Evolutionary conservation across 2,113 vertebrate species (phyloP), one percentile per base, ranked within the genome.

Genomic region (Sapayoa aenigma): DNA sequence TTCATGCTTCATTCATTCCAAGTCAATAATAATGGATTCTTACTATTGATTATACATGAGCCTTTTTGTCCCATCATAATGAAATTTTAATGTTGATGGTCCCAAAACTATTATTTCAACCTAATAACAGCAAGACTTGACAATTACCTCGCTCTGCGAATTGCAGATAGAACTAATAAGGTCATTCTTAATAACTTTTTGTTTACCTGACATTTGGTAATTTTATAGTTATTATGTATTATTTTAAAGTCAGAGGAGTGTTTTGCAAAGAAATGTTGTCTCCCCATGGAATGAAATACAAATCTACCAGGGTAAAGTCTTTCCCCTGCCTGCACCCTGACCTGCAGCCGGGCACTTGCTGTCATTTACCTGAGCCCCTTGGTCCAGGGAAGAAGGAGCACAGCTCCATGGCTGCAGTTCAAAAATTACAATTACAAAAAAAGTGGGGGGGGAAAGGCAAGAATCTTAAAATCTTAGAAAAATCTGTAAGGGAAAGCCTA

Each of bases 31-130:
- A 98, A 98, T 98, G 98, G 98, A 98, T 98, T 98, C 94, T 97
- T 97, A 97, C 94, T 98, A 99, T 99, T 98, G 99, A 99, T 99
- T 99, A 98, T 94, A 98, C 98, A 98, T 99, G 98, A 98, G 98
- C 98, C 98, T 98, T 98, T 98, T 98, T 98, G 98, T 98, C 98
- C 98, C 97, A 97, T 98, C 98, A 98, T 98, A 98, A 99, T 99
- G 98, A 98, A 98, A 98, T 98, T 98, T 98, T 98, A 97, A 98
- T 98, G 98, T 98, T 98, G 98, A 98, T 98, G 98, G 97, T 98
- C 95, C 97, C 95, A 81, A 96, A 98, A 98, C 98, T 93, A 98
- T 98, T 98, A 99, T 98, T 98, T 98, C 97, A 97, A 98, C 98
- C 97, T 98, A 97, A 97, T 97, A 97, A 98, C 98, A 94, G 98